These are phyloP conservation scores for Uloborus diversus DNA, from an alignment of 1,140 invertebrate genomes.

Conservation along the genomic window DNA sequence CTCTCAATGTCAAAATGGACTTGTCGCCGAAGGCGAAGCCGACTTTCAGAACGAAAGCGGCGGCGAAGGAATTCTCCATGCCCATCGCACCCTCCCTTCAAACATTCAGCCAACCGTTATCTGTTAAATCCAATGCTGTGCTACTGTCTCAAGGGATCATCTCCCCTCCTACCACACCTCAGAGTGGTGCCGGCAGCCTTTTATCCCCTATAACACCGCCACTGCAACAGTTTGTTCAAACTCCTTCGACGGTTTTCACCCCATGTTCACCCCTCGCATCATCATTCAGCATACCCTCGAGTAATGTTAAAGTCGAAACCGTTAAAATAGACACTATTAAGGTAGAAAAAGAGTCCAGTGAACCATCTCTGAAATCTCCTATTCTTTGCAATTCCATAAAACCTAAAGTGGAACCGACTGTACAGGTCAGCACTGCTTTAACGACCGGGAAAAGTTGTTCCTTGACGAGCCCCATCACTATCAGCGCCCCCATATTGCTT, in stretches of 20 bases:
- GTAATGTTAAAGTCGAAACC: conserved; percentile 2
- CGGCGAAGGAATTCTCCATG: conserved; percentile 64
- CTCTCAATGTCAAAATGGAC: conserved; percentile 66
- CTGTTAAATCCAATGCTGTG: conserved; percentile 12
- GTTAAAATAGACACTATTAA: neutral
- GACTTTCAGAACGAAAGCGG: conserved; percentile 64
- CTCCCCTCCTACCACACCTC: conserved; percentile 27
- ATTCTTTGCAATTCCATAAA: conserved; percentile 34
- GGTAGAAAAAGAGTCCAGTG: conserved; percentile 13
- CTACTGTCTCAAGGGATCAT: conserved; percentile 31
- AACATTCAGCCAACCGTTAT: conserved; percentile 24
- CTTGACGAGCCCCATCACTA: conserved; percentile 22
- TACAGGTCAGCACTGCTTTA: conserved; percentile 27
- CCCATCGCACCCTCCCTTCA: conserved; percentile 30
- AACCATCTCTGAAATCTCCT: neutral
- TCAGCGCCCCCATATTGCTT: conserved; percentile 33
- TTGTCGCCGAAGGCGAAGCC: conserved; percentile 48
- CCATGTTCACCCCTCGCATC: conserved; percentile 36
- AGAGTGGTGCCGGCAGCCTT: conserved; percentile 5
- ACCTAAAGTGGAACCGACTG: conserved; percentile 18
- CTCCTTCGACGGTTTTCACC: conserved; percentile 19
- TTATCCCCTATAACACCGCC: conserved; percentile 40
- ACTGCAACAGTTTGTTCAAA: conserved; percentile 5
- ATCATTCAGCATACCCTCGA: neutral
- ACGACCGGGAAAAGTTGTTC: conserved; percentile 39